phyloP scores from a whole-genome alignment of 1,140 invertebrate genomes.

The Papilio aristodemus region DNA sequence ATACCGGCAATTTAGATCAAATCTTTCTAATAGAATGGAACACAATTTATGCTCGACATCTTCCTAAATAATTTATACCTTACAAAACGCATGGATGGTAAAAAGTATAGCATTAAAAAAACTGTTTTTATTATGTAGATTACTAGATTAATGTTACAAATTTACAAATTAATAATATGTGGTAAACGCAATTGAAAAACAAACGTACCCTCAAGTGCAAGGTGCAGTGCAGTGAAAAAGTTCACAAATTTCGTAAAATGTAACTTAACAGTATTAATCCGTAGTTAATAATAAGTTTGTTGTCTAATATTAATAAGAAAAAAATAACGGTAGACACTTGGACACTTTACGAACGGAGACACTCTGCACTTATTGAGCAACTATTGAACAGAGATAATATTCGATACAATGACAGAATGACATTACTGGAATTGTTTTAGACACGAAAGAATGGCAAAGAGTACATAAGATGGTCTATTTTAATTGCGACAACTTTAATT shows the following conservation, averaged over 20 bases:
- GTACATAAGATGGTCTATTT: no score
- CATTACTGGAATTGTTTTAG: neutral
- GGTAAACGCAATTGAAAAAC: neutral
- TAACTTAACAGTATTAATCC: neutral
- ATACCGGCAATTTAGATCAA: conserved; percentile 48
- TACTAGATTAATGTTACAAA: neutral
- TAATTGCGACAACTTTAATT: no score
- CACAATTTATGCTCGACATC: conserved; percentile 12
- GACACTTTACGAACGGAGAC: neutral
- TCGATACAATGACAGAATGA: conserved; percentile 6
- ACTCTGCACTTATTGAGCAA: neutral
- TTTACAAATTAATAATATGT: neutral
- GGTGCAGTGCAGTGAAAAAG: neutral
- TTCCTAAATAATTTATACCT: neutral
- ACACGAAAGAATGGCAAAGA: no score
- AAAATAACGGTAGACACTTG: neutral
- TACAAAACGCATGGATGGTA: neutral
- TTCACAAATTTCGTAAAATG: neutral
- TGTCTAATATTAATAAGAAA: neutral
- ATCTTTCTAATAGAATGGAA: conserved; percentile 35
- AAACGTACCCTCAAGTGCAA: neutral
- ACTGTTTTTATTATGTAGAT: neutral
- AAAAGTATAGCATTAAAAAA: neutral
- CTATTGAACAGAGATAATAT: conserved; percentile 7
- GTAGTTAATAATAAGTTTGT: neutral